Conservation (phyloP, 2,113 vertebrate species). For the Phrynosoma blainvillii region DNA sequence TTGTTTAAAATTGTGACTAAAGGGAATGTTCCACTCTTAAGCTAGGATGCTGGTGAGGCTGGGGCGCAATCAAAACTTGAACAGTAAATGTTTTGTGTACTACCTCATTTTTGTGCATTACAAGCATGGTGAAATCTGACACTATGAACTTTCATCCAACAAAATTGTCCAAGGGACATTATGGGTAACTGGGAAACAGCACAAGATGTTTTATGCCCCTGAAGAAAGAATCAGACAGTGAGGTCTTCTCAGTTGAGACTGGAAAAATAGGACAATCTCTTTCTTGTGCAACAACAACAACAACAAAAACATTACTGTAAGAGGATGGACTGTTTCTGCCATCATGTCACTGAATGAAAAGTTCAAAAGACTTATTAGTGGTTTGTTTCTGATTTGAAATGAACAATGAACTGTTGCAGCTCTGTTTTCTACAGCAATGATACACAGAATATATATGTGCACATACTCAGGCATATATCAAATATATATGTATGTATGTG, state of each 20-base stretch:
- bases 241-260: slow-evolving; percentile 61
- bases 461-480: slow-evolving; percentile 37
- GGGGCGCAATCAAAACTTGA: slow-evolving; percentile 72
- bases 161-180: slow-evolving; percentile 47
- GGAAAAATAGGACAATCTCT: slow-evolving; percentile 66
- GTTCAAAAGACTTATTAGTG: slow-evolving; percentile 50
- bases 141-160: slow-evolving; percentile 53
- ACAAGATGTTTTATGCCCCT: slow-evolving; percentile 55
- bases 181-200: slow-evolving; percentile 66
- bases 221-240: slow-evolving; percentile 58
- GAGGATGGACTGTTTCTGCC: slow-evolving; percentile 65
- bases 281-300: slow-evolving; percentile 54
- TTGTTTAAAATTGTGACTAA: slow-evolving; percentile 47
- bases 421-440: slow-evolving; percentile 62
- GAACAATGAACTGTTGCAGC: slow-evolving; percentile 51
- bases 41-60: slow-evolving; percentile 58
- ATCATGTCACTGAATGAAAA: slow-evolving; percentile 54
- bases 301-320: slow-evolving; percentile 48
- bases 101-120: slow-evolving; percentile 80
- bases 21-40: slow-evolving; percentile 54
- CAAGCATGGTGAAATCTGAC: slow-evolving; percentile 59
- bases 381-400: slow-evolving; percentile 63
- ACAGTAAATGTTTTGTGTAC: slow-evolving; percentile 69
- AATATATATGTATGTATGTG: slow-evolving; percentile 25
- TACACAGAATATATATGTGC: slow-evolving; percentile 35